A percentile compares a stretch with the other conserved stretches of the same genome.
These are phyloP conservation scores for Triops cancriformis DNA, from an alignment of 1,140 invertebrate species.

Conservation along the genomic window DNA sequence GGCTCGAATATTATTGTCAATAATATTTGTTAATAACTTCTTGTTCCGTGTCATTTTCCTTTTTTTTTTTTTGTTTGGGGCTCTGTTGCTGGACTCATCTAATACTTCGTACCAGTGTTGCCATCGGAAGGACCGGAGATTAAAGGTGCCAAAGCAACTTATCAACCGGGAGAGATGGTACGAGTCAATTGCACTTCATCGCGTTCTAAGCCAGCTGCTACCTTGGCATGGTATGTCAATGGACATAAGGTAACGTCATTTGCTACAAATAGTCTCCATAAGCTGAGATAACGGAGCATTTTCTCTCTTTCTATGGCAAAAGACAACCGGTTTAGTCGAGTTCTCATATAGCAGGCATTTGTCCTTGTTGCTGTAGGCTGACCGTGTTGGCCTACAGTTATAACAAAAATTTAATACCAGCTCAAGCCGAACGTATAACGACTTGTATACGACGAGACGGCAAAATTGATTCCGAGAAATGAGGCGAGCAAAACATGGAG, in stretches of 20 bases:
- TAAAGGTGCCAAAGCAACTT: conserved; percentile 22
- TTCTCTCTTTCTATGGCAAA: background rate
- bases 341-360: no score
- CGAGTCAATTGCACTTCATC: conserved; percentile 47
- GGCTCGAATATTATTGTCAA: background rate
- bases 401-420: no score
- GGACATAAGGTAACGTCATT: conserved; percentile 49
- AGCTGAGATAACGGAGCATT: background rate
- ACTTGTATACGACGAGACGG: no score
- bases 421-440: no score
- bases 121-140: conserved; percentile 17
- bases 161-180: conserved; percentile 43
- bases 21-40: background rate
- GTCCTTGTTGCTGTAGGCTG: no score
- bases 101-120: background rate
- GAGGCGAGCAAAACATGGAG: no score
- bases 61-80: background rate
- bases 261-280: background rate
- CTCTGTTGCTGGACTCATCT: background rate
- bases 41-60: background rate
- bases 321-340: background rate
- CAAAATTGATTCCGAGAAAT: no score
- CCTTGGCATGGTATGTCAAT: conserved; percentile 60
- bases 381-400: no score
- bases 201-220: conserved; percentile 41